Evolutionary conservation across 1,140 invertebrate genomes (phyloP).

Genomic region (Physella acuta): DNA sequence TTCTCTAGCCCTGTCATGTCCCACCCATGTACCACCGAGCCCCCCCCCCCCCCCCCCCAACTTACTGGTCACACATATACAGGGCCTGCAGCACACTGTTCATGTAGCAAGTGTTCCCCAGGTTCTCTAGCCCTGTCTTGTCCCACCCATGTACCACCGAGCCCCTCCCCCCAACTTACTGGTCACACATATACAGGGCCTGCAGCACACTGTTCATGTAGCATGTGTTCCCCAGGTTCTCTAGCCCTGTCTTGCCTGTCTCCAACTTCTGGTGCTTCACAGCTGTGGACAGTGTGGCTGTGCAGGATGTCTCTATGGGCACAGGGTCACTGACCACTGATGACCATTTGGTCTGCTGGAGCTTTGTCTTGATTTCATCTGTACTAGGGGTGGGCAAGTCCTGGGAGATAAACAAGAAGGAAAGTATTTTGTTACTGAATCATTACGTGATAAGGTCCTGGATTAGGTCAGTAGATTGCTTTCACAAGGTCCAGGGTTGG

Average conservation of each 20-base stretch:
- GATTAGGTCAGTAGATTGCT: too few relatives aligned
- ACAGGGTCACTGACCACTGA: slow-evolving; percentile 26
- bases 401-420: slow-evolving; percentile 29
- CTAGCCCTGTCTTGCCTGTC: slow-evolving; percentile 66
- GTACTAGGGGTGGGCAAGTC: slow-evolving; percentile 36
- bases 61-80: slow-evolving; percentile 77
- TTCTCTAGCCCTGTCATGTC: too few relatives aligned
- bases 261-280: slow-evolving; percentile 42
- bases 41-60: too few relatives aligned
- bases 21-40: too few relatives aligned
- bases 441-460: too few relatives aligned
- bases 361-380: slow-evolving; percentile 38
- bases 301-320: slow-evolving; percentile 9
- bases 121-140: too few relatives aligned
- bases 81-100: slow-evolving; percentile 68
- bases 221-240: slow-evolving; percentile 68
- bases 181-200: slow-evolving; percentile 78
- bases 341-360: slow-evolving; percentile 40
- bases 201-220: slow-evolving; percentile 58
- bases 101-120: too few relatives aligned
- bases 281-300: neutral
- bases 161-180: slow-evolving; percentile 69
- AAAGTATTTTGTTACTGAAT: too few relatives aligned
- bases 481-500: too few relatives aligned
- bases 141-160: too few relatives aligned